Evolutionary conservation across 2,888 invertebrate species (phyloP), one percentile per base, ranked within the genome.

Genomic region (Therioaphis trifolii): DNA sequence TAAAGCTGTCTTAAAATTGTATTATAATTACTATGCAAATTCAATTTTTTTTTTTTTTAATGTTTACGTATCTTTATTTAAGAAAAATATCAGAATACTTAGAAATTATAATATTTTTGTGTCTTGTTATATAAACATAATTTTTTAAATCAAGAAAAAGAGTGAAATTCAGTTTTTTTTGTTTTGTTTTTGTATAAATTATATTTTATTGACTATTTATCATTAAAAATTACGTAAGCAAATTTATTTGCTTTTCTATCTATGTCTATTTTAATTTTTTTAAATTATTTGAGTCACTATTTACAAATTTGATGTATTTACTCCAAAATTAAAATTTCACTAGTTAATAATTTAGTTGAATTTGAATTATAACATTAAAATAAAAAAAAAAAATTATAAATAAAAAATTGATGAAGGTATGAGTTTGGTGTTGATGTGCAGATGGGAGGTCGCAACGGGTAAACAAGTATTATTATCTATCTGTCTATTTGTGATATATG

Each of bases 401-500:
- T n/a, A n/a, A 71, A 35, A 75, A 58, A 71, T 71, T 29, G 46
- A 80, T 71, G 40, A 40, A 35, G 46, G 40, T 72, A 63, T 82
- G 72, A 61, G 46, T 71, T 71, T 80, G 79, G 71, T 82, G 82
- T 52, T 72, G 82, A 82, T 63, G 72, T 82, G 82, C 72, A 74
- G 82, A 72, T 72, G 82, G 82, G 82, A 82, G 82, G 82, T 82
- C 82, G 82, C 72, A 72, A 82, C 82, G 82, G 82, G 82, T 82
- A 82, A 82, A 82, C 72, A 46, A 71, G 82, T 82, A 82, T 72
- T 49, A 24, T 82, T 82, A 82, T 82, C 82, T 63, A 74, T 72
- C 82, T 82, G 82, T 82, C 82, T 82, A 82, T 82, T 82, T 82
- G 82, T 82, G 82, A 82, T 82, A 82, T 82, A 63, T 82, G 82